Conservation (phyloP, 2,113 vertebrate genomes). For the Engystomops pustulosus region DNA sequence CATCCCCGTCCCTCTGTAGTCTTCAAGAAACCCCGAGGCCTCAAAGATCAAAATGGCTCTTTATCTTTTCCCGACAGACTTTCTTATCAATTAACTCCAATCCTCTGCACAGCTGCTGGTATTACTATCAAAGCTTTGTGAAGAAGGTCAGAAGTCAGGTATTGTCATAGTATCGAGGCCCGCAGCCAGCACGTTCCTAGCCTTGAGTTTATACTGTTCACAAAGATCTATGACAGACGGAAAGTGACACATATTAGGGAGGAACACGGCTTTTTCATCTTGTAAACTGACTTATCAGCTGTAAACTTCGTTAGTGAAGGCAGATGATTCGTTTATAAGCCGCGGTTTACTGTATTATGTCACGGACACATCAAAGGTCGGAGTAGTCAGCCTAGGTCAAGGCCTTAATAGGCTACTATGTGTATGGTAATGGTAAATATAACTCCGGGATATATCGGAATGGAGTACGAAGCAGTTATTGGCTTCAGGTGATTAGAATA, state of each 20-base stretch:
- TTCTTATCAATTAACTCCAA: slow-evolving; percentile 13
- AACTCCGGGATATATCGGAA: no score
- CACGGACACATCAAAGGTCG: background rate
- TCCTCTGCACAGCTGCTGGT: background rate
- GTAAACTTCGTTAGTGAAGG: slow-evolving; percentile 25
- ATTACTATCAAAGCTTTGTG: background rate
- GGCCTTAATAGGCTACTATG: background rate
- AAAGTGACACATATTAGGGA: slow-evolving; percentile 30
- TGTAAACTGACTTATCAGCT: slow-evolving; percentile 42
- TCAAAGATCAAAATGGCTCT: background rate
- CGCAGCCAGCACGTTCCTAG: background rate
- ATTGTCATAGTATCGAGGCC: background rate
- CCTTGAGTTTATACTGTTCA: background rate
- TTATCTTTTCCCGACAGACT: slow-evolving; percentile 6
- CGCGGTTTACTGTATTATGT: background rate
- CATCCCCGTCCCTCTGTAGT: background rate
- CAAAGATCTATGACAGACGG: background rate
- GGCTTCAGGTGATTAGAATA: background rate
- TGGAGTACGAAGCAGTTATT: background rate
- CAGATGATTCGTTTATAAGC: slow-evolving; percentile 23
- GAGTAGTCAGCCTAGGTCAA: background rate
- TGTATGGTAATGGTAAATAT: background rate
- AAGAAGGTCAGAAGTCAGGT: slow-evolving; percentile 10
- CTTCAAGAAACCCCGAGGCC: background rate
- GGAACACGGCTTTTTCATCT: slow-evolving; percentile 15